Evolutionary conservation across 2,888 invertebrate genomes (phyloP), one percentile per base, ranked within the genome.

Genomic region (Sepioteuthis lessoniana): DNA sequence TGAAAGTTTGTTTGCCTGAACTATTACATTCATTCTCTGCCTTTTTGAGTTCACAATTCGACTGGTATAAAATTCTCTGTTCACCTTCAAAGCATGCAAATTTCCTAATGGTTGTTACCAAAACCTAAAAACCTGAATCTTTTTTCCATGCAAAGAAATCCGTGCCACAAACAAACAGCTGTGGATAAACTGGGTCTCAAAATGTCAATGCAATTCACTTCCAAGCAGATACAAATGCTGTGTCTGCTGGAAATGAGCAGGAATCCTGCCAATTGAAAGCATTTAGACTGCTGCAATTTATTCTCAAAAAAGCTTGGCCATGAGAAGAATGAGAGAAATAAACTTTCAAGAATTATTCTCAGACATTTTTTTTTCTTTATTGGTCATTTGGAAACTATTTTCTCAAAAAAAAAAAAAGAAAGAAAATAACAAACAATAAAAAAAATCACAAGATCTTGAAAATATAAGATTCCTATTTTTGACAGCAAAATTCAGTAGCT

Each of bases 121-220:
- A 76, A 76, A 21, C 31, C 31, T 60, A 31, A 60, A 31, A 8
- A 42, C 42, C 76, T n/a, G 76, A n/a, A 76, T 1, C n/a, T n/a
- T n/a, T 60, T 60, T 76, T 76, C 13, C 76, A 76, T 76, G 76
- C 76, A n/a, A n/a, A 76, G 35, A 76, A 76, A 76, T 76, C 76
- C 76, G 7, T 76, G 25, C 76, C n/a, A n/a, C n/a, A n/a, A n/a
- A 76, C 76, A 35, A 76, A 76, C 4, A 76, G 13, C n/a, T 76
- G 16, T 76, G n/a, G 35, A 76, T 76, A n/a, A 42, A 76, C 76
- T 76, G 76, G 76, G 19, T n/a, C 76, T 76, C n/a, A 76, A n/a
- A 76, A n/a, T 76, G 76, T 76, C 76, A 76, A 76, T 76, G 76
- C 76, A 76, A 76, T n/a, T 76, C 76, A 76, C n/a, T 76, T 76